Conservation (phyloP, 1,140 invertebrate species). For the Euborellia annulipes region DNA sequence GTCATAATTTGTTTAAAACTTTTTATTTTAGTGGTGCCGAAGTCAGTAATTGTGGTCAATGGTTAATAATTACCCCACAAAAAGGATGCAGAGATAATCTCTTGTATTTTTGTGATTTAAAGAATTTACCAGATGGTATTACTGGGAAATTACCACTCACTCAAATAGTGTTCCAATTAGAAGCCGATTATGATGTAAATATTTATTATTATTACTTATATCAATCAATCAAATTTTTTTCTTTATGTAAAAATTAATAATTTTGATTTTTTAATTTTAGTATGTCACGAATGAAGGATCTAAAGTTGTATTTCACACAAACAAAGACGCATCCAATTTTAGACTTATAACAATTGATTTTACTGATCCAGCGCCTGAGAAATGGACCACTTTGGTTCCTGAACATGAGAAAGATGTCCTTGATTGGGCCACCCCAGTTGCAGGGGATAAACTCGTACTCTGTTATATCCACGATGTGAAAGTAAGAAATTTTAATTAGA, state of each 20-base stretch:
- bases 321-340: slow-evolving; percentile 86
- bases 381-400: slow-evolving; percentile 70
- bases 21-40: slow-evolving; percentile 42
- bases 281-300: slow-evolving; percentile 82
- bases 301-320: slow-evolving; percentile 77
- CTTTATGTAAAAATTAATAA: background rate
- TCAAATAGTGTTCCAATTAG: slow-evolving; percentile 73
- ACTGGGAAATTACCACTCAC: slow-evolving; percentile 45
- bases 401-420: slow-evolving; percentile 80
- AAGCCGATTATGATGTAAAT: slow-evolving; percentile 84
- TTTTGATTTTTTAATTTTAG: slow-evolving; percentile 33
- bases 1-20: no score
- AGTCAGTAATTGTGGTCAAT: slow-evolving; percentile 84
- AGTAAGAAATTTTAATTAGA: slow-evolving; percentile 34
- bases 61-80: slow-evolving; percentile 59
- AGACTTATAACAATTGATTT: slow-evolving; percentile 79
- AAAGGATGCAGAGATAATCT: slow-evolving; percentile 81
- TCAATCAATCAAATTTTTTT: background rate
- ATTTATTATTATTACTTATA: slow-evolving; percentile 1
- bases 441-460: slow-evolving; percentile 73
- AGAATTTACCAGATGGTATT: slow-evolving; percentile 35
- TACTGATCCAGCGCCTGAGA: slow-evolving; percentile 51
- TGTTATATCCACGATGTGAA: slow-evolving; percentile 93
- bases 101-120: slow-evolving; percentile 65
- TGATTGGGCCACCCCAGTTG: slow-evolving; percentile 70